Evolutionary conservation across 1,140 invertebrate genomes (phyloP).

Genomic region (Onthophagus taurus): DNA sequence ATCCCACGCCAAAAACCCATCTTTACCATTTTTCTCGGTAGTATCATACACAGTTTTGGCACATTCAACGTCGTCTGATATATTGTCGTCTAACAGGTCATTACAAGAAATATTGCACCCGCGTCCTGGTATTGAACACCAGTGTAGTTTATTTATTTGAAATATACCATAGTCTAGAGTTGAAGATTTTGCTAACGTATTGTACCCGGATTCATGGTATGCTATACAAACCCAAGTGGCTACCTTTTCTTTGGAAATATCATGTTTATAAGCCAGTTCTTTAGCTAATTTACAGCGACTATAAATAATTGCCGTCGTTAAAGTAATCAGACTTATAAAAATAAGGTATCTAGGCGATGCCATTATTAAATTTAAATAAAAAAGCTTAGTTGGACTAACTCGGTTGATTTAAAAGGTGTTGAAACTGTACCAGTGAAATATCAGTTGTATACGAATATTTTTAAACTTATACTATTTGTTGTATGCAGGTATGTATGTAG

Average conservation of each 20-base stretch:
- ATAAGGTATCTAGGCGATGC: too few relatives aligned
- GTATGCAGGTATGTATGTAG: too few relatives aligned
- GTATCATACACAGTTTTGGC: slow-evolving; percentile 50
- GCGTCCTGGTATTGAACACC: slow-evolving; percentile 49
- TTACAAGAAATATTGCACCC: slow-evolving; percentile 48
- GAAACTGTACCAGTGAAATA: too few relatives aligned
- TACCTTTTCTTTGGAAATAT: slow-evolving; percentile 46
- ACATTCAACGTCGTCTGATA: slow-evolving; percentile 57
- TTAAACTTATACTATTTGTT: too few relatives aligned
- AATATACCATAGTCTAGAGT: slow-evolving; percentile 63
- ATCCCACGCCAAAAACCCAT: slow-evolving; percentile 64
- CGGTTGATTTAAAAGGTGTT: too few relatives aligned
- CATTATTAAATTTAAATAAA: too few relatives aligned
- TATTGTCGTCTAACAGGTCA: slow-evolving; percentile 52
- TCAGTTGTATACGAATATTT: too few relatives aligned
- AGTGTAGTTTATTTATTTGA: slow-evolving; percentile 64
- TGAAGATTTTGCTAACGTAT: slow-evolving; percentile 54
- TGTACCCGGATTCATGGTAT: slow-evolving; percentile 57
- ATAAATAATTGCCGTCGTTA: slow-evolving; percentile 42
- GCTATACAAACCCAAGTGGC: slow-evolving; percentile 69
- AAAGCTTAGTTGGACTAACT: too few relatives aligned
- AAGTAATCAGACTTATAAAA: too few relatives aligned
- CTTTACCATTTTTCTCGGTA: slow-evolving; percentile 51
- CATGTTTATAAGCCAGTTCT: slow-evolving; percentile 48
- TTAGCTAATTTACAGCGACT: slow-evolving; percentile 56